Conservation (phyloP, 1,140 invertebrate species). For the Epicauta chinensis region DNA sequence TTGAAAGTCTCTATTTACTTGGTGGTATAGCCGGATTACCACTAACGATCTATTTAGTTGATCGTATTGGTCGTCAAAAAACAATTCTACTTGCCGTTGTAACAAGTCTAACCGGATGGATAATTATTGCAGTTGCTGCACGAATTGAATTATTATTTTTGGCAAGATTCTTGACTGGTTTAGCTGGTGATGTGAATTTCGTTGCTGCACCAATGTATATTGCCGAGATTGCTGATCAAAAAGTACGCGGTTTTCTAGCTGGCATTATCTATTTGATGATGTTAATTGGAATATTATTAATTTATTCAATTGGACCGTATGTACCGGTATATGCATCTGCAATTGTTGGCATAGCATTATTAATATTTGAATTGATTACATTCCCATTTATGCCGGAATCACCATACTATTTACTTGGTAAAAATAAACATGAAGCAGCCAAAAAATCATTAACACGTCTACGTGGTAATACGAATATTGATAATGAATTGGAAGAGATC, state of each 20-base stretch:
- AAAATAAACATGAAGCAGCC: constrained; percentile 44
- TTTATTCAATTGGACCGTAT: constrained; percentile 34
- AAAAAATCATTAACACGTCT: constrained; percentile 46
- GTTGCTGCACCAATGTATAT: constrained; percentile 38
- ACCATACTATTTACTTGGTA: constrained; percentile 28
- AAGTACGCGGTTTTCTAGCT: constrained; percentile 34
- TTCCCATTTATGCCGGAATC: constrained; percentile 28
- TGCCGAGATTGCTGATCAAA: constrained; percentile 38
- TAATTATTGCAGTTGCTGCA: constrained; percentile 47
- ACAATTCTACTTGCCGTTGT: constrained; percentile 50
- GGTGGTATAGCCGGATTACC: constrained; percentile 56
- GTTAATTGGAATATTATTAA: constrained; percentile 29
- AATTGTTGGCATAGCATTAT: constrained; percentile 24
- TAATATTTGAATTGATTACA: constrained; percentile 14
- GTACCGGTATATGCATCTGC: constrained; percentile 28
- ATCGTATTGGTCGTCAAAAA: constrained; percentile 57
- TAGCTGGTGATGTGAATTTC: constrained; percentile 33
- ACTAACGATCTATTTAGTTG: constrained; percentile 48
- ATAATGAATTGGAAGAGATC: constrained; percentile 39
- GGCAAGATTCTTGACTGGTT: constrained; percentile 42
- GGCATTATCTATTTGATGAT: constrained; percentile 36
- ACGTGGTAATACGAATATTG: constrained; percentile 37
- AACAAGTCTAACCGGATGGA: constrained; percentile 59
- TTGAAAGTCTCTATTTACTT: constrained; percentile 55
- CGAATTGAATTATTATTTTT: constrained; percentile 45